These are phyloP conservation scores for Caenorhabditis wallacei DNA, from an alignment of 2,888 invertebrate genomes.

Conservation along the genomic window DNA sequence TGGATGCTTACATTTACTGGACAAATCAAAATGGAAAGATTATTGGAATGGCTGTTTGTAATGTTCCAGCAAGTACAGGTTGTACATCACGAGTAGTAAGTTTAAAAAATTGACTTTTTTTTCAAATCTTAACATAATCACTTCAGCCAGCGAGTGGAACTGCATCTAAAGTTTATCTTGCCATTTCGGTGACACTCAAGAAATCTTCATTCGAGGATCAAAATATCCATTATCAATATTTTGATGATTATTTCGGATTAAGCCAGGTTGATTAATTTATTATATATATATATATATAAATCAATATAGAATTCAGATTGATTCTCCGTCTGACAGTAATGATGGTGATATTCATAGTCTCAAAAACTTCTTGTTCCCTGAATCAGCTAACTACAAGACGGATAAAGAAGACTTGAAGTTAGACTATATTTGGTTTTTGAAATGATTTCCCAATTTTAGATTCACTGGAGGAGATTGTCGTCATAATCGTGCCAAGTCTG, in stretches of 20 bases:
- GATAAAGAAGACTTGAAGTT: background rate
- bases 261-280: background rate
- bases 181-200: conserved; percentile 22
- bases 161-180: background rate
- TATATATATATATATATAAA: background rate
- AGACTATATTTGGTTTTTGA: background rate
- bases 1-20: conserved; percentile 29
- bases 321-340: background rate
- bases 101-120: background rate
- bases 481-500: conserved; percentile 15
- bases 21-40: conserved; percentile 19
- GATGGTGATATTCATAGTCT: conserved; percentile 6
- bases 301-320: background rate
- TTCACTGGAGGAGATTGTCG: background rate
- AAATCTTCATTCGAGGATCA: conserved; percentile 31
- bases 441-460: background rate
- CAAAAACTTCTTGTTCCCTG: conserved; percentile 24
- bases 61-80: conserved; percentile 2
- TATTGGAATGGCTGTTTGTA: conserved; percentile 16
- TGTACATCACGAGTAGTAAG: conserved; percentile 13
- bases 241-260: conserved; percentile 27
- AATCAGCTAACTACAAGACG: conserved; percentile 2
- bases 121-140: background rate
- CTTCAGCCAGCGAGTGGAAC: background rate
- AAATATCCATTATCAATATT: conserved; percentile 42